phyloP scores from a whole-genome alignment of 35 echinoderm and acorn worm species.

The Lytechinus pictus region DNA sequence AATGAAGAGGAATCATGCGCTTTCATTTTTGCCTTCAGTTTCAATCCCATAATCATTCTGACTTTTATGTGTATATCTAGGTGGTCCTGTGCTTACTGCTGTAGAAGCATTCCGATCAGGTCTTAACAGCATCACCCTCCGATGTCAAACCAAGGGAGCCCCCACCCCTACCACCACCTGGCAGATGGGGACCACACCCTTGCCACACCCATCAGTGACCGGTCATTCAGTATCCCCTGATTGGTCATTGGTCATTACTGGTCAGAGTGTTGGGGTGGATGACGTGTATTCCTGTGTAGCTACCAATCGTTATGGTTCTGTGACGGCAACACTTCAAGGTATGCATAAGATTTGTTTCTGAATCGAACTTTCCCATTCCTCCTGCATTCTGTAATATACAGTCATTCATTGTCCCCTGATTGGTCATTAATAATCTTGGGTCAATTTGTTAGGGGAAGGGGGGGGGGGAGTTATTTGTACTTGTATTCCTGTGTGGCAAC shows the following conservation, averaged over 20 bases:
- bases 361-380: no score
- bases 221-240: constrained; percentile 65
- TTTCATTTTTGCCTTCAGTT: no score
- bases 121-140: constrained; percentile 51
- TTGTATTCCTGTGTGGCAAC: no score
- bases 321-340: constrained; percentile 63
- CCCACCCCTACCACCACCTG: constrained; percentile 63
- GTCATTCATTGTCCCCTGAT: no score
- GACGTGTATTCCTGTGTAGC: constrained; percentile 70
- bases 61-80: background rate
- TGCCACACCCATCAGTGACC: constrained; percentile 21
- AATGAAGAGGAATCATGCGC: no score
- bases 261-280: constrained; percentile 33
- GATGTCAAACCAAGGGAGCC: constrained; percentile 76
- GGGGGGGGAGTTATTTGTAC: no score
- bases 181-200: constrained; percentile 28
- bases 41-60: no score
- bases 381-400: no score
- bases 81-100: constrained; percentile 56
- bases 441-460: no score
- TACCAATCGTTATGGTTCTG: constrained; percentile 62
- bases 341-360: background rate
- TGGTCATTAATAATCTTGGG: no score
- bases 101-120: constrained; percentile 29
- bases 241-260: constrained; percentile 60